A percentile compares a stretch with the other conserved stretches of the same genome.
Conservation (phyloP, 2,888 invertebrate species). For the Polydesmus complanatus region DNA sequence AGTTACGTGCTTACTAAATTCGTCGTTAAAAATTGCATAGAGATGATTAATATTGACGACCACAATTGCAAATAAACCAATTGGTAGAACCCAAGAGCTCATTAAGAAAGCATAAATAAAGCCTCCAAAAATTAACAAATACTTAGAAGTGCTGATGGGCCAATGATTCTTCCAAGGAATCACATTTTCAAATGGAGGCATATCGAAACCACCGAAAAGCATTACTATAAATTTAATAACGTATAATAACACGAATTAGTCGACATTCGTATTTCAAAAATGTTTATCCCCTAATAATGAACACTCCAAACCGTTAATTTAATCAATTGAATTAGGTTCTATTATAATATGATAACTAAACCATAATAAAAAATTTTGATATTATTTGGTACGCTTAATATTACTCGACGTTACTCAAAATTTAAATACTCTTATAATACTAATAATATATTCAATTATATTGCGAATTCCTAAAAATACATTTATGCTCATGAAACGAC, state of each 20-base stretch:
- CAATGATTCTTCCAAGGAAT: neutral
- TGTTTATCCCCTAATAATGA: too few relatives aligned
- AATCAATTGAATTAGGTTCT: too few relatives aligned
- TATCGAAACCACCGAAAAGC: neutral
- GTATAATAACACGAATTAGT: too few relatives aligned
- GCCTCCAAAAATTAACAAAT: neutral
- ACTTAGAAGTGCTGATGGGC: neutral
- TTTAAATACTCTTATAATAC: too few relatives aligned
- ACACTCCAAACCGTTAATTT: too few relatives aligned
- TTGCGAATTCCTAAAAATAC: too few relatives aligned
- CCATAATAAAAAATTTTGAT: neutral
- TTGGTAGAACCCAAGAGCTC: neutral
- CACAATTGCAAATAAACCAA: neutral
- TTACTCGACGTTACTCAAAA: too few relatives aligned
- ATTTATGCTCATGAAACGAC: too few relatives aligned
- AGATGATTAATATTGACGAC: neutral
- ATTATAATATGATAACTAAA: too few relatives aligned
- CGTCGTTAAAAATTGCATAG: neutral
- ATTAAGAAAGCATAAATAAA: neutral
- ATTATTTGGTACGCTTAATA: too few relatives aligned
- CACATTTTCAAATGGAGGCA: neutral
- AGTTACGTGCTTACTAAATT: neutral
- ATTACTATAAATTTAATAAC: neutral
- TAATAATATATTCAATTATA: too few relatives aligned
- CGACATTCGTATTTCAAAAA: too few relatives aligned